Conservation (phyloP, 2,797 vertebrate species). For the Pipistrellus kuhlii region DNA sequence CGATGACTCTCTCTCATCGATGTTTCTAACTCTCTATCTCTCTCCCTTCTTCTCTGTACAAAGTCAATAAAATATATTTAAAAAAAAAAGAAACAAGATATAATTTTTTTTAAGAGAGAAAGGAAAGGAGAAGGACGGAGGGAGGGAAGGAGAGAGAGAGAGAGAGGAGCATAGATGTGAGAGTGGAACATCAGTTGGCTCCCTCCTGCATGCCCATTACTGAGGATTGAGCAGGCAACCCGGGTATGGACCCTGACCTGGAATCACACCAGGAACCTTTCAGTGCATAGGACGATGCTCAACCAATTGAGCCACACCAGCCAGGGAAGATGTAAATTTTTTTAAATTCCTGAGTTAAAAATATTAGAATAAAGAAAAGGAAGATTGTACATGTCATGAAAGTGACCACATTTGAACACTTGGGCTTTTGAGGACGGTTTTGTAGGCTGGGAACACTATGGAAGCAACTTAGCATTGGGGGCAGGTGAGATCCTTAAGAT, state of each 20-base stretch:
- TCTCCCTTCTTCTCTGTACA: too few relatives aligned
- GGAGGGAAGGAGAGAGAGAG: neutral
- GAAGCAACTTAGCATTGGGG: conserved; percentile 64
- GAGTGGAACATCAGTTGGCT: neutral
- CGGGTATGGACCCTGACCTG: neutral
- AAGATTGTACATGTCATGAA: conserved; percentile 54
- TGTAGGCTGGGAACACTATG: conserved; percentile 67
- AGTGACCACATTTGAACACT: conserved; percentile 36
- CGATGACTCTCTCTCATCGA: too few relatives aligned
- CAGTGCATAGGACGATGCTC: neutral
- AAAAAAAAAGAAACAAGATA: neutral
- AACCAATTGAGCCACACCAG: neutral
- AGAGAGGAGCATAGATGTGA: neutral
- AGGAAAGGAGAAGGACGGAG: too few relatives aligned
- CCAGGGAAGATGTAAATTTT: neutral
- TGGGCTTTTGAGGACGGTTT: conserved; percentile 57
- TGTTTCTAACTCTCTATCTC: too few relatives aligned
- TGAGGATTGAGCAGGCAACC: neutral
- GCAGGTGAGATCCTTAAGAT: conserved; percentile 68
- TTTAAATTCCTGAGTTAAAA: neutral
- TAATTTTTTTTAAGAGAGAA: neutral
- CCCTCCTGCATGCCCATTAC: neutral
- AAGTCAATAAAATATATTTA: too few relatives aligned
- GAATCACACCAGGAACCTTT: neutral
- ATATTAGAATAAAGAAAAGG: conserved; percentile 44